Conservation (phyloP, 2,888 invertebrate species). For the Pachymerium ferrugineum region DNA sequence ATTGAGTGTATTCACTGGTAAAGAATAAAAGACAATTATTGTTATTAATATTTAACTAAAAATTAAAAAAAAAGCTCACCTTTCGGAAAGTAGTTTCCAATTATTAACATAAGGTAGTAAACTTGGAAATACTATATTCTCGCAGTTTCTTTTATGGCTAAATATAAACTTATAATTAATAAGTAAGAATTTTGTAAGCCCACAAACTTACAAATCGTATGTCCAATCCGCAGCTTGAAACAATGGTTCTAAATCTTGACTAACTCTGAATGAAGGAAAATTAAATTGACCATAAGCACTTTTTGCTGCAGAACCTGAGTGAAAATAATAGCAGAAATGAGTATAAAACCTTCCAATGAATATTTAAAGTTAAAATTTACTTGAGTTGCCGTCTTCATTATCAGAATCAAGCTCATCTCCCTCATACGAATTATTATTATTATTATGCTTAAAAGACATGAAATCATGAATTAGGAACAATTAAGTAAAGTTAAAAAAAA, state of each 20-base stretch:
- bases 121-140: not conserved
- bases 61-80: not conserved
- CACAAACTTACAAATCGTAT: not conserved
- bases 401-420: not conserved
- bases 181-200: not conserved
- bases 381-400: not conserved
- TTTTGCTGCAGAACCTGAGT: not conserved
- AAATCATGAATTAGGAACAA: not conserved
- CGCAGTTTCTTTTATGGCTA: conserved; percentile 8
- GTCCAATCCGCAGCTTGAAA: conserved; percentile 1
- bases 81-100: not conserved
- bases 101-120: not conserved
- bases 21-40: too few relatives aligned
- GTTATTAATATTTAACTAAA: too few relatives aligned
- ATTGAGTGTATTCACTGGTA: not conserved
- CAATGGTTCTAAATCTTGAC: not conserved
- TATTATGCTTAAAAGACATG: not conserved
- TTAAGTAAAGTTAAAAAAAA: not conserved
- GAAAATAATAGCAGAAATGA: not conserved
- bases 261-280: not conserved
- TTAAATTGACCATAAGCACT: not conserved
- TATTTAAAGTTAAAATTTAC: not conserved
- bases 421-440: not conserved
- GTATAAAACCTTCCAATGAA: not conserved
- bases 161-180: not conserved